These are phyloP conservation scores for Elymnias hypermnestra DNA, from an alignment of 1,140 invertebrate species.

Conservation along the genomic window DNA sequence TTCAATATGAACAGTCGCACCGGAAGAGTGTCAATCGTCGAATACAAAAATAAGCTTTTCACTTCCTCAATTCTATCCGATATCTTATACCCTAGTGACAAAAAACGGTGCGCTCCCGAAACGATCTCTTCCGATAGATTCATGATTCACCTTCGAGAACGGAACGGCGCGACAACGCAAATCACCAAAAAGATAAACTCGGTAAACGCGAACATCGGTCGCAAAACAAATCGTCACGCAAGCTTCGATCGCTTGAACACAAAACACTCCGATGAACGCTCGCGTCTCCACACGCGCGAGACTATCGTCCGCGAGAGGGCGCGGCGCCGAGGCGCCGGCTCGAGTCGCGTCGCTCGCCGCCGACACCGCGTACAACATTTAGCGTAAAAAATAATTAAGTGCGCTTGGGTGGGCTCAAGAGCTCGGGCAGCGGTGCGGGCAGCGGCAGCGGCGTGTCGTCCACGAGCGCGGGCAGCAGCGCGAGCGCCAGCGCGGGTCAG, in stretches of 20 bases:
- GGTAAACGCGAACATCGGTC: slow-evolving; percentile 56
- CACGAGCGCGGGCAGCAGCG: slow-evolving; percentile 65
- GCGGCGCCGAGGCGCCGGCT: slow-evolving; percentile 31
- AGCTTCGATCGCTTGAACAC: slow-evolving; percentile 64
- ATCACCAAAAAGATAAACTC: slow-evolving; percentile 40
- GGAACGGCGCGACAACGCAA: slow-evolving; percentile 42
- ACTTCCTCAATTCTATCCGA: slow-evolving; percentile 65
- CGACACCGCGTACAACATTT: slow-evolving; percentile 52
- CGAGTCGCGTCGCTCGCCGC: slow-evolving; percentile 46
- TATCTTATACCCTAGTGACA: slow-evolving; percentile 64
- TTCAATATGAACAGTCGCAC: slow-evolving; percentile 59
- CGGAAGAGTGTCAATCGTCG: slow-evolving; percentile 59
- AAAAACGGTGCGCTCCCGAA: slow-evolving; percentile 61
- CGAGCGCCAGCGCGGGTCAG: slow-evolving; percentile 66
- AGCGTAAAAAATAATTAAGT: slow-evolving; percentile 69
- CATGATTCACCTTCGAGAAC: slow-evolving; percentile 39
- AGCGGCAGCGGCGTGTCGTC: slow-evolving; percentile 64
- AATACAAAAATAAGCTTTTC: slow-evolving; percentile 76
- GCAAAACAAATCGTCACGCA: slow-evolving; percentile 65
- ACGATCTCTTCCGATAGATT: slow-evolving; percentile 49
- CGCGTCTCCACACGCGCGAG: slow-evolving; percentile 53
- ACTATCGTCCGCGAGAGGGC: slow-evolving; percentile 40
- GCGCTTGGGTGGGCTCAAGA: slow-evolving; percentile 68
- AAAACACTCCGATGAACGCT: slow-evolving; percentile 60
- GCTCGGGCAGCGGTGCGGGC: slow-evolving; percentile 69